Percentiles rank a stretch among this genome's conserved stretches.
Evolutionary conservation across 2,113 vertebrate genomes (phyloP).

Genomic region (Callocephalon fimbriatum): DNA sequence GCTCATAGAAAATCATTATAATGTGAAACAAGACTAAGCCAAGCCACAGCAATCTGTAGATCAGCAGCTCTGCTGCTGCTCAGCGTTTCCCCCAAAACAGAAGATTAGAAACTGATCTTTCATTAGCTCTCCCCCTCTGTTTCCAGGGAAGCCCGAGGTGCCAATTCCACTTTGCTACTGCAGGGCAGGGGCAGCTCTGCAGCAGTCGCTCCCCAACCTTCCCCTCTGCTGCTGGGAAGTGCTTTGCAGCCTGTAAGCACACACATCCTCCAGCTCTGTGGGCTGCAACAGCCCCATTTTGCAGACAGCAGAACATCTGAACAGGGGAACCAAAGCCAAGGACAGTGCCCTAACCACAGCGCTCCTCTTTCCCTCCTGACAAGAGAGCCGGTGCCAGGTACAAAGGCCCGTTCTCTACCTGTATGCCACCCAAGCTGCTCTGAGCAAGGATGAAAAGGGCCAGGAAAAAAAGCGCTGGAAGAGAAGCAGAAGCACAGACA

Average conservation of each 20-base stretch:
- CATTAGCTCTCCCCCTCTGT: constrained; percentile 15
- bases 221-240: accelerated
- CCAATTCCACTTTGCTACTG: neutral
- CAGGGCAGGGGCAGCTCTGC: constrained; percentile 27
- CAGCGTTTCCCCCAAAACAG: neutral
- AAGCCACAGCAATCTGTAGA: constrained; percentile 42
- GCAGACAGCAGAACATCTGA: neutral
- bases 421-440: neutral
- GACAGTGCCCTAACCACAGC: neutral
- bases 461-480: neutral
- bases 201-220: neutral
- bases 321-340: neutral
- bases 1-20: constrained; percentile 39
- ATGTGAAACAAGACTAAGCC: constrained; percentile 42
- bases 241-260: neutral
- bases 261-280: neutral
- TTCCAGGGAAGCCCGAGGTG: neutral
- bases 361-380: neutral
- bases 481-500: neutral
- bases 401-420: neutral
- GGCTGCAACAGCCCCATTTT: neutral
- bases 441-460: neutral
- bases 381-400: neutral
- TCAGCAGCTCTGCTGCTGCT: constrained; percentile 30
- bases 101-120: constrained; percentile 50